Percentiles rank a stretch among this genome's conserved stretches.
Conservation (phyloP, 2,888 invertebrate species). For the Lottia scabra region DNA sequence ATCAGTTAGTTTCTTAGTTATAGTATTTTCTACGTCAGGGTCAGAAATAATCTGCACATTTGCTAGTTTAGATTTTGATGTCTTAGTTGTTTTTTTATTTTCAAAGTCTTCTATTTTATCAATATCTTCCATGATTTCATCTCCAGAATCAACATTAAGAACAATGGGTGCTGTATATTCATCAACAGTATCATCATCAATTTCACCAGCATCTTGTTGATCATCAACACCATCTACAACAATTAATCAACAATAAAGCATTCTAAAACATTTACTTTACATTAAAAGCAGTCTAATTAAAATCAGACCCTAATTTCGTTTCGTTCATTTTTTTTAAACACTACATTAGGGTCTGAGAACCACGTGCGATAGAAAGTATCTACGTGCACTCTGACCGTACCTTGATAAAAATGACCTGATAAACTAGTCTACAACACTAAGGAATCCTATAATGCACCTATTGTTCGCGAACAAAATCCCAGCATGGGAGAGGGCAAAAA, state of each 20-base stretch:
- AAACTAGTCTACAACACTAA: too few relatives aligned
- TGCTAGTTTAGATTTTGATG: not conserved
- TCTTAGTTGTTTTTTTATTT: not conserved
- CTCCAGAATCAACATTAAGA: not conserved
- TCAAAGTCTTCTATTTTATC: not conserved
- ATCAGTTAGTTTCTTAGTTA: conserved; percentile 39
- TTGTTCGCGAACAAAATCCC: too few relatives aligned
- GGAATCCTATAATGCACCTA: too few relatives aligned
- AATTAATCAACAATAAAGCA: not conserved
- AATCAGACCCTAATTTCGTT: too few relatives aligned
- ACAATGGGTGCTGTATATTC: conserved; percentile 30
- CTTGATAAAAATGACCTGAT: too few relatives aligned
- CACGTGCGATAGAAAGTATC: too few relatives aligned
- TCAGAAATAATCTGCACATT: conserved; percentile 35
- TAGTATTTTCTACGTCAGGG: conserved; percentile 40
- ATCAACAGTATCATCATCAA: conserved; percentile 46
- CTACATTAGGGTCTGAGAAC: too few relatives aligned
- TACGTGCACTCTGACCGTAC: too few relatives aligned
- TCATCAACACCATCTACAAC: conserved; percentile 26
- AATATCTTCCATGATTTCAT: not conserved
- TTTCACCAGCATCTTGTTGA: conserved; percentile 37
- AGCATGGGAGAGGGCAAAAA: too few relatives aligned
- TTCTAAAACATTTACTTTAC: too few relatives aligned
- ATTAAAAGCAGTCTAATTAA: too few relatives aligned
- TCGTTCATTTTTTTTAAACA: too few relatives aligned